Conservation (phyloP, 2,888 invertebrate species). For the Leptinotarsa juncta region DNA sequence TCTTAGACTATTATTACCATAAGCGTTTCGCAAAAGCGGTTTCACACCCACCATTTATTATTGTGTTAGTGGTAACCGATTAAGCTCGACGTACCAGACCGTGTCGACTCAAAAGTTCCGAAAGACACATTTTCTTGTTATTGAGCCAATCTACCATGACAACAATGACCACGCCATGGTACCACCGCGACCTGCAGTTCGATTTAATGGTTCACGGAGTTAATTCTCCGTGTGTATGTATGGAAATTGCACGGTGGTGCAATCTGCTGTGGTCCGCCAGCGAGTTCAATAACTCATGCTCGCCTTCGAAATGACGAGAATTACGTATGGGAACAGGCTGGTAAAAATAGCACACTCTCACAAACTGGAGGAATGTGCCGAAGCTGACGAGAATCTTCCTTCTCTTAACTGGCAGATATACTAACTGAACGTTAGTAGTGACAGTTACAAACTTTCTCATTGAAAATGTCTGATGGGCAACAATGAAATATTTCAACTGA, state of each 20-base stretch:
- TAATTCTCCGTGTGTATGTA: conserved; percentile 16
- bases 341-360: neutral
- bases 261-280: neutral
- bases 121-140: conserved; percentile 47
- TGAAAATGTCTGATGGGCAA: too few species aligned
- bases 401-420: too few species aligned
- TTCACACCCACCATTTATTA: conserved; percentile 3
- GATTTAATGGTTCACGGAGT: conserved; percentile 30
- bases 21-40: conserved; percentile 5
- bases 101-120: conserved; percentile 26
- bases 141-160: conserved; percentile 52
- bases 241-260: conserved; percentile 18
- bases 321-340: neutral
- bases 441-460: too few species aligned
- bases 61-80: conserved; percentile 14
- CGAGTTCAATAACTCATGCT: conserved; percentile 3
- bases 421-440: too few species aligned
- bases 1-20: neutral
- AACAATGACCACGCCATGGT: conserved; percentile 28
- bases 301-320: neutral
- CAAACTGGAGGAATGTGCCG: neutral
- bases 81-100: conserved; percentile 32
- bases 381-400: neutral
- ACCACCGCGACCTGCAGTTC: conserved; percentile 17
- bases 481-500: too few species aligned